phyloP scores from a whole-genome alignment of 2,113 vertebrate species.

The Mustela lutreola region DNA sequence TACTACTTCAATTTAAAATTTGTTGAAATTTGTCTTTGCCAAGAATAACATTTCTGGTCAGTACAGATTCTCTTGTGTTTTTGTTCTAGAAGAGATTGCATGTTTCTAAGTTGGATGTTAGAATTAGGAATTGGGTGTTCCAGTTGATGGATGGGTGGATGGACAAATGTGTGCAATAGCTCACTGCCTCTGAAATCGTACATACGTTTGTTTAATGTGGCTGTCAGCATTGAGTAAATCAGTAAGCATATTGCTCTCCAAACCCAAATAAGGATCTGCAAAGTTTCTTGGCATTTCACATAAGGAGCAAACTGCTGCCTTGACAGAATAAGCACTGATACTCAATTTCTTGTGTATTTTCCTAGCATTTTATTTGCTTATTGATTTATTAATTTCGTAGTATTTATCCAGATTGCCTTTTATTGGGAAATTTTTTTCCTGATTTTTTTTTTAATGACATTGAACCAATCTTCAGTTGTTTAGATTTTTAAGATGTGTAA shows the following conservation, averaged over 20 bases:
- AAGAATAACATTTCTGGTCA: constrained; percentile 20
- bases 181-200: background rate
- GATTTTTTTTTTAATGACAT: background rate
- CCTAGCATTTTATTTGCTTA: background rate
- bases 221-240: background rate
- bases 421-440: background rate
- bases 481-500: constrained; percentile 25
- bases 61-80: background rate
- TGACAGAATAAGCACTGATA: background rate
- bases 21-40: constrained; percentile 29
- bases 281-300: background rate
- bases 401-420: constrained; percentile 24
- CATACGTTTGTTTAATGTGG: constrained; percentile 12
- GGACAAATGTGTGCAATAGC: background rate
- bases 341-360: background rate
- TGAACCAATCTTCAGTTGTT: constrained; percentile 14
- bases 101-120: constrained; percentile 50
- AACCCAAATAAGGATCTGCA: background rate
- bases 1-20: constrained; percentile 36
- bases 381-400: background rate
- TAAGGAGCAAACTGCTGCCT: background rate
- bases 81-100: background rate
- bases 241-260: constrained; percentile 18
- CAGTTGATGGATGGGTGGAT: background rate
- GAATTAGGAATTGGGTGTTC: background rate